Evolutionary conservation across 2,888 invertebrate genomes (phyloP).

Genomic region (Drosophila vallismaia): DNA sequence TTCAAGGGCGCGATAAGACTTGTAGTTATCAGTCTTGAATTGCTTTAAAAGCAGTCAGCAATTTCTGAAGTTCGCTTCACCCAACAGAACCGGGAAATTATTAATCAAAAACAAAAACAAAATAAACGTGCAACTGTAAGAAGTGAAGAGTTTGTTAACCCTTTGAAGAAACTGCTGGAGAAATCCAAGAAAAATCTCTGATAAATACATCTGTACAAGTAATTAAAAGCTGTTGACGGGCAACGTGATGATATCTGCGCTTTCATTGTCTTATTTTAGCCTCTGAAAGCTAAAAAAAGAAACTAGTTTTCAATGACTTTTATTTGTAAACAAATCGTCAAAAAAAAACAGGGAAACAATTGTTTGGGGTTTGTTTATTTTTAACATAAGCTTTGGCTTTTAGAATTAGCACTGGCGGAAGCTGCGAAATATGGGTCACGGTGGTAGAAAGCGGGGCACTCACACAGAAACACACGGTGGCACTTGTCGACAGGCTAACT

Average conservation of each 20-base stretch:
- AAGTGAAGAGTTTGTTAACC: slow-evolving; percentile 25
- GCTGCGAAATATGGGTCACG: slow-evolving; percentile 16
- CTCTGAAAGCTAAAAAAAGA: slow-evolving; percentile 11
- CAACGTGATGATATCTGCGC: slow-evolving; percentile 33
- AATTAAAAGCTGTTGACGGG: slow-evolving; percentile 30
- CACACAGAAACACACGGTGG: neutral
- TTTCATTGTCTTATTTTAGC: slow-evolving; percentile 3
- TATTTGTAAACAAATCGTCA: slow-evolving; percentile 29
- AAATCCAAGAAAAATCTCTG: slow-evolving; percentile 16
- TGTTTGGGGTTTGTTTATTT: slow-evolving; percentile 34
- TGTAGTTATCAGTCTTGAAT: slow-evolving; percentile 3
- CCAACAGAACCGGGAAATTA: neutral
- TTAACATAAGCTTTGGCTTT: slow-evolving; percentile 28
- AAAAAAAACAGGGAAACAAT: neutral
- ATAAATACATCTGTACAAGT: slow-evolving; percentile 6
- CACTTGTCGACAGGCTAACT: neutral
- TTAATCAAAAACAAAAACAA: slow-evolving; percentile 3
- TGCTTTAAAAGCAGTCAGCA: slow-evolving; percentile 9
- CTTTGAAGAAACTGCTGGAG: slow-evolving; percentile 11
- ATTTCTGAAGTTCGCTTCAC: slow-evolving; percentile 1
- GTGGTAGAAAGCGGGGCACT: slow-evolving; percentile 7
- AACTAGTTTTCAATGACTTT: slow-evolving; percentile 56
- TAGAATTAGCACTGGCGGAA: slow-evolving; percentile 4
- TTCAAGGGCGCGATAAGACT: neutral
- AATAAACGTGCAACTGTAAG: slow-evolving; percentile 4